These are phyloP conservation scores for Phenganax stokvisi DNA, from an alignment of 92 coral and sea anemone genomes.

Conservation along the genomic window DNA sequence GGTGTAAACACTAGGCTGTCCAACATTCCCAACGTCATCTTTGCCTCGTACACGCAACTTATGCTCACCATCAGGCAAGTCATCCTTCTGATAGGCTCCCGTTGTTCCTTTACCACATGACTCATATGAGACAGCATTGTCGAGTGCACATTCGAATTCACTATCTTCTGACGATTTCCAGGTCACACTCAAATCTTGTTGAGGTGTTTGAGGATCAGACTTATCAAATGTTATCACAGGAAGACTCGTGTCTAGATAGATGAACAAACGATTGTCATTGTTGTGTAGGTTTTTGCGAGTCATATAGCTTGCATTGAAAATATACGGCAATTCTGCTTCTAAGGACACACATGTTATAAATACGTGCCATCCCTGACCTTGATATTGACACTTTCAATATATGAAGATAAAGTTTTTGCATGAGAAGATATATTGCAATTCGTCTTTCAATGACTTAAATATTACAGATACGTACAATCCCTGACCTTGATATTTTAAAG, in stretches of 20 bases:
- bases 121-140: constrained; percentile 8
- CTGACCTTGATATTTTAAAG: too few relatives aligned
- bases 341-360: too few relatives aligned
- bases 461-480: too few relatives aligned
- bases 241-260: constrained; percentile 13
- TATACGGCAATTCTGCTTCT: too few relatives aligned
- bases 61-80: constrained; percentile 28
- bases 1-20: constrained; percentile 18
- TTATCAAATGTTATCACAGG: constrained; percentile 28
- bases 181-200: constrained; percentile 1
- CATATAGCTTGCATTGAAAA: too few relatives aligned
- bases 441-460: not conserved
- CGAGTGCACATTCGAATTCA: constrained; percentile 30
- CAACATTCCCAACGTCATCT: constrained; percentile 24
- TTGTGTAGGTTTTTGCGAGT: not conserved
- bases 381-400: not conserved
- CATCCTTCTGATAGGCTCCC: constrained; percentile 21
- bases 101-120: constrained; percentile 19
- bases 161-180: constrained; percentile 32
- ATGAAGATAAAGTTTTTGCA: not conserved
- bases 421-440: not conserved
- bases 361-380: too few relatives aligned
- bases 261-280: not conserved
- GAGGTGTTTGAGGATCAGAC: not conserved
- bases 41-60: constrained; percentile 25